Percentiles rank a stretch among this genome's conserved stretches.
These are phyloP conservation scores for Neodiprion virginianus DNA, from an alignment of 1,140 invertebrate species.

Conservation along the genomic window DNA sequence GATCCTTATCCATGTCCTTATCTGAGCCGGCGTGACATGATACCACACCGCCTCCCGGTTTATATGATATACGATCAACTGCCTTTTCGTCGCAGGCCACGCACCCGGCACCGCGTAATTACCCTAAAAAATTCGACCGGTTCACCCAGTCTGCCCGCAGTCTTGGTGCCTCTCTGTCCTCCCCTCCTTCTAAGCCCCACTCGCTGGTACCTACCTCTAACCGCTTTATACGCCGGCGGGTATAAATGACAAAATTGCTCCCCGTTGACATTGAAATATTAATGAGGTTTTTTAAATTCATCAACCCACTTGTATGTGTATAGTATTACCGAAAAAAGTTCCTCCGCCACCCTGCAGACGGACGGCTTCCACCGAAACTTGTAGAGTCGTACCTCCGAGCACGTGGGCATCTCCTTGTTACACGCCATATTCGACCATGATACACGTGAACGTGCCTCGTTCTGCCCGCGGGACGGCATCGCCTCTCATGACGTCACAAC, in stretches of 20 bases:
- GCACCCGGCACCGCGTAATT: not conserved
- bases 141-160: not conserved
- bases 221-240: slow-evolving; percentile 41
- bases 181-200: not conserved
- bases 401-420: too few relatives aligned
- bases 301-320: slow-evolving; percentile 26
- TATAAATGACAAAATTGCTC: slow-evolving; percentile 51
- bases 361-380: too few relatives aligned
- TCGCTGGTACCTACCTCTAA: slow-evolving; percentile 26
- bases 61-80: slow-evolving; percentile 24
- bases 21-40: slow-evolving; percentile 44
- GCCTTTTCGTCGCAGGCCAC: slow-evolving; percentile 10
- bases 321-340: too few relatives aligned
- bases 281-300: slow-evolving; percentile 50
- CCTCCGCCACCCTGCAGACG: too few relatives aligned
- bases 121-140: not conserved
- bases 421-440: too few relatives aligned
- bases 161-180: not conserved
- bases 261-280: slow-evolving; percentile 53
- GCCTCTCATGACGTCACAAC: too few relatives aligned
- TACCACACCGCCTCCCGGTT: slow-evolving; percentile 31
- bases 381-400: too few relatives aligned
- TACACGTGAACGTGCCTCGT: too few relatives aligned
- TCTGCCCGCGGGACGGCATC: too few relatives aligned
- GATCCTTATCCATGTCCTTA: slow-evolving; percentile 38